Conservation (phyloP, 2,888 invertebrate genomes). For the Hypsopygia costalis region DNA sequence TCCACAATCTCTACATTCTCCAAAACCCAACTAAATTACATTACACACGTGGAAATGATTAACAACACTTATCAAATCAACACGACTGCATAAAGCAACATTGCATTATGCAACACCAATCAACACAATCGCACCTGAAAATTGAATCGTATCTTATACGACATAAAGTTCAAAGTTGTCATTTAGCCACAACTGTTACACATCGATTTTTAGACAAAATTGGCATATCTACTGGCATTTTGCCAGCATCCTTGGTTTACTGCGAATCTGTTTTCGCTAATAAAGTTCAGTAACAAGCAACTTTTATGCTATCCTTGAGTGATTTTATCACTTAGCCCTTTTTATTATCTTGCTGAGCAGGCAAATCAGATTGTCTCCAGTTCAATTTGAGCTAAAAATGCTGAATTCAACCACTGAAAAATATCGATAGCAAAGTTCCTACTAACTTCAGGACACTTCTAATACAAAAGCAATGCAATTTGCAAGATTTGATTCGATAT, state of each 20-base stretch:
- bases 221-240: conserved; percentile 25
- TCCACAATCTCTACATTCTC: too few species aligned
- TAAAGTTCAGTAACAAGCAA: conserved; percentile 9
- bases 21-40: too few species aligned
- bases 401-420: too few species aligned
- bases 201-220: conserved; percentile 14
- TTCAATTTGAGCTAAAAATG: not conserved
- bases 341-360: conserved; percentile 15
- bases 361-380: conserved; percentile 20
- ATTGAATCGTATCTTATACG: not conserved
- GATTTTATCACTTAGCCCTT: conserved; percentile 18
- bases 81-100: too few species aligned
- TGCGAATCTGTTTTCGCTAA: conserved; percentile 29
- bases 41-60: too few species aligned
- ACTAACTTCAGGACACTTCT: too few species aligned
- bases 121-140: not conserved
- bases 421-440: too few species aligned
- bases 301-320: conserved; percentile 17
- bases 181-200: not conserved
- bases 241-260: conserved; percentile 29
- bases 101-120: not conserved
- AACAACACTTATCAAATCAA: not conserved
- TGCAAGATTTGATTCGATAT: too few species aligned
- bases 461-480: too few species aligned
- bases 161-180: conserved; percentile 11